Evolutionary conservation across 2,797 vertebrate species (phyloP), one percentile per base, ranked within the genome.

Genomic region (Xenopus petersii): DNA sequence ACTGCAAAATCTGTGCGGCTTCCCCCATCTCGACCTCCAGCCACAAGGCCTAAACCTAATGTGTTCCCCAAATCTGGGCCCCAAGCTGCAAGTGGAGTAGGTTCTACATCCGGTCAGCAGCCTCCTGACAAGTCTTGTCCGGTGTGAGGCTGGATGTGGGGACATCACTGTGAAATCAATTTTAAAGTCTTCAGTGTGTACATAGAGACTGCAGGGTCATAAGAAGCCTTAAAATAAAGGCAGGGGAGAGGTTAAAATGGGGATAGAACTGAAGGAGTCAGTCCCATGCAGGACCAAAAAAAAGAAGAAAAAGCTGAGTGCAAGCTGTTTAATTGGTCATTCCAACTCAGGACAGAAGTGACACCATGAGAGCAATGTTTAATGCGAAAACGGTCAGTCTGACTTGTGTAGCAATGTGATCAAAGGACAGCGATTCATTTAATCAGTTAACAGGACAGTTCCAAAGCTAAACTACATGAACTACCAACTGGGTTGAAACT

Each of bases 51-150:
- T 5, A 98, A 98, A 70, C 97, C 97, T 0, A 74, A 94, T 0
- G 92, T 98, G 64, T 98, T 98, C 91, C 96, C 96, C 74, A 98
- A 98, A 83, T 87, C 85, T 1, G 90, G 88, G 2, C 81, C 92
- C 66, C 86, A 91, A 12, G 91, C 90, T 81, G 92, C 95, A 0
- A 90, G 92, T 5, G 87, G 87, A 13, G 94, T 94, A 81, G 93
- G 91, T 76, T 92, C 96, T 15, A 88, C 96, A 0, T 91, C 94
- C 0, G 87, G 95, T 81, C 94, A 80, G 89, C 95, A 81, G 90
- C 92, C 86, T 86, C 86, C 92, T 0, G 96, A 99, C 89, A 99
- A 99, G 88, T 97, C 95, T 68, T 99, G 97, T 87, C 95, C 95
- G 12, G 96, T 94, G 83, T 99, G 89, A 95, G 0, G 0, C 30